Conservation (phyloP, 2,113 vertebrate genomes). For the Redunca redunca region DNA sequence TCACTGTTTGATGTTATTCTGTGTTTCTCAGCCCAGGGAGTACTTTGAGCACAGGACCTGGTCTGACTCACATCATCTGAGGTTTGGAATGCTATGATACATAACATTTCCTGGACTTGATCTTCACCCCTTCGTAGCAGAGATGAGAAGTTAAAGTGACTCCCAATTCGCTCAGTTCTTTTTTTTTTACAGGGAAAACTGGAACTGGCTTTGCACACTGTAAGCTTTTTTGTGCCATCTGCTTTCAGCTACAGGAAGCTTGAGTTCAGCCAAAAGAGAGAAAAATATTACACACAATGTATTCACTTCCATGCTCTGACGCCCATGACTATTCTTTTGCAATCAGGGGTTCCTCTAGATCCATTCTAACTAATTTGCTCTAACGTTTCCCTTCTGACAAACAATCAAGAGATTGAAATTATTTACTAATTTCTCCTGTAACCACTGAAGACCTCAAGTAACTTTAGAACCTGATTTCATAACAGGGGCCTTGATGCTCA, state of each 20-base stretch:
- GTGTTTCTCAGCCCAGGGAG: neutral
- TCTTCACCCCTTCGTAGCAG: neutral
- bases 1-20: neutral
- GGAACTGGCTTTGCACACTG: slow-evolving; percentile 12
- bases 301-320: slow-evolving; percentile 1
- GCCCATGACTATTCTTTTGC: slow-evolving; percentile 14
- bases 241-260: slow-evolving; percentile 49
- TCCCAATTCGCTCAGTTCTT: slow-evolving; percentile 25
- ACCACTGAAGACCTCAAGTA: neutral
- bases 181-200: slow-evolving; percentile 20
- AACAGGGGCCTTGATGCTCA: neutral
- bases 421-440: slow-evolving; percentile 2
- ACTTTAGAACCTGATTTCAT: slow-evolving; percentile 29
- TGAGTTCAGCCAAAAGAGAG: slow-evolving; percentile 54
- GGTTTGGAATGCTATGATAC: neutral
- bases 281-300: slow-evolving; percentile 41
- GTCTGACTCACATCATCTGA: neutral
- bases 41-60: neutral
- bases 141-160: neutral
- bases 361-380: neutral
- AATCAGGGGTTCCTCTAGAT: slow-evolving; percentile 29
- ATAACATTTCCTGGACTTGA: neutral
- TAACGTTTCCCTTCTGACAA: slow-evolving; percentile 3
- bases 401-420: slow-evolving; percentile 21
- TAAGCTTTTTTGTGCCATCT: slow-evolving; percentile 44